Evolutionary conservation across 2,888 invertebrate species (phyloP).

Genomic region (Athalia cordata): DNA sequence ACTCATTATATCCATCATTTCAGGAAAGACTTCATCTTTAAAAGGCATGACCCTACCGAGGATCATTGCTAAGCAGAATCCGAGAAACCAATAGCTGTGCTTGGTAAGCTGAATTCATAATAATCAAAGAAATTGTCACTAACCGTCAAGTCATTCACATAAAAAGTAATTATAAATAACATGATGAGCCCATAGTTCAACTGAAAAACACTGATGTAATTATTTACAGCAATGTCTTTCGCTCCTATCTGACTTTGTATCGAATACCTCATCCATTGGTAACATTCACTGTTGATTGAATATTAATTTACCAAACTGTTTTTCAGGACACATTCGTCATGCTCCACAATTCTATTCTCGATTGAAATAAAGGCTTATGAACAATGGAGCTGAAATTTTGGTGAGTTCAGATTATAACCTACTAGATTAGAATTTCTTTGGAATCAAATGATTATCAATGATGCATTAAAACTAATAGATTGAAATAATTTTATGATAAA

Average conservation of each 20-base stretch:
- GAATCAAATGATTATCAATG: conserved; percentile 50
- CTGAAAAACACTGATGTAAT: conserved; percentile 65
- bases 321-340: no score
- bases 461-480: conserved; percentile 55
- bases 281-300: not conserved
- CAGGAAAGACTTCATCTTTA: no score
- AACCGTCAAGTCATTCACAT: not conserved
- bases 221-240: conserved; percentile 65
- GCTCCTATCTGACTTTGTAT: conserved; percentile 61
- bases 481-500: conserved; percentile 61
- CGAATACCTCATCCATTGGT: not conserved
- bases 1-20: not conserved
- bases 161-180: conserved; percentile 4
- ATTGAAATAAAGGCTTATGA: no score
- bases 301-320: not conserved
- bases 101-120: not conserved
- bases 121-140: not conserved
- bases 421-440: no score
- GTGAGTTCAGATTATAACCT: no score
- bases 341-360: no score
- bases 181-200: conserved; percentile 72
- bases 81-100: not conserved
- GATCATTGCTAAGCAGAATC: not conserved
- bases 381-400: no score
- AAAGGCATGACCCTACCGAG: no score